phyloP scores from a whole-genome alignment of 2,888 invertebrate species.

The Sphaerophoria rueppellii region DNA sequence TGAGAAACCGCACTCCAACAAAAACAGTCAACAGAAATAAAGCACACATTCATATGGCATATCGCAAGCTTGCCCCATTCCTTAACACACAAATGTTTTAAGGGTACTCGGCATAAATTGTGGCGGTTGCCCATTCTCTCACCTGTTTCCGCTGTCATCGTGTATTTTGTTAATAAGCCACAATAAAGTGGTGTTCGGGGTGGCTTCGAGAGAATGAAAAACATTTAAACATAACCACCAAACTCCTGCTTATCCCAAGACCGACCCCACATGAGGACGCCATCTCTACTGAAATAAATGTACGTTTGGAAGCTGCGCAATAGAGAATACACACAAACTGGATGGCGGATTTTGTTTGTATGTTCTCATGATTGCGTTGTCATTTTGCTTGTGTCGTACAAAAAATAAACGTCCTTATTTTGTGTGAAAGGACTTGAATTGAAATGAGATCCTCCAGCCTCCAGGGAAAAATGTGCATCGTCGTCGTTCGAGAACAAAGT shows the following conservation, averaged over 20 bases:
- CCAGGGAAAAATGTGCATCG: background rate
- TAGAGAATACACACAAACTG: background rate
- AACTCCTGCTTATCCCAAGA: background rate
- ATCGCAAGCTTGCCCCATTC: slow-evolving; percentile 12
- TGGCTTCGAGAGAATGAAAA: slow-evolving; percentile 51
- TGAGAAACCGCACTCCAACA: slow-evolving; percentile 22
- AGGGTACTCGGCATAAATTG: slow-evolving; percentile 69
- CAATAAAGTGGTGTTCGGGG: slow-evolving; percentile 60
- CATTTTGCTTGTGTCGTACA: slow-evolving; percentile 46
- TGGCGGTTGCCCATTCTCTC: slow-evolving; percentile 45
- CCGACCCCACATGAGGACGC: background rate
- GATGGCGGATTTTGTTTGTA: slow-evolving; percentile 27
- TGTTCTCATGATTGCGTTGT: slow-evolving; percentile 35
- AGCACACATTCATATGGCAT: slow-evolving; percentile 28
- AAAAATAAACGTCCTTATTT: slow-evolving; percentile 47
- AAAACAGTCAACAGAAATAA: slow-evolving; percentile 40
- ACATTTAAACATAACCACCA: slow-evolving; percentile 37
- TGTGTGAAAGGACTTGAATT: slow-evolving; percentile 49
- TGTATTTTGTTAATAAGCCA: slow-evolving; percentile 69
- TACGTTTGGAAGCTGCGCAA: slow-evolving; percentile 51
- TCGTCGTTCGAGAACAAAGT: slow-evolving; percentile 18
- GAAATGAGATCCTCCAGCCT: slow-evolving; percentile 51
- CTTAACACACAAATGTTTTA: slow-evolving; percentile 44
- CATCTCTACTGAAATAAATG: slow-evolving; percentile 10
- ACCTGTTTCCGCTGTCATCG: background rate